Evolutionary conservation across 37 sponge, comb jelly and placozoan species (phyloP).

Genomic region (Hormiphora californensis): DNA sequence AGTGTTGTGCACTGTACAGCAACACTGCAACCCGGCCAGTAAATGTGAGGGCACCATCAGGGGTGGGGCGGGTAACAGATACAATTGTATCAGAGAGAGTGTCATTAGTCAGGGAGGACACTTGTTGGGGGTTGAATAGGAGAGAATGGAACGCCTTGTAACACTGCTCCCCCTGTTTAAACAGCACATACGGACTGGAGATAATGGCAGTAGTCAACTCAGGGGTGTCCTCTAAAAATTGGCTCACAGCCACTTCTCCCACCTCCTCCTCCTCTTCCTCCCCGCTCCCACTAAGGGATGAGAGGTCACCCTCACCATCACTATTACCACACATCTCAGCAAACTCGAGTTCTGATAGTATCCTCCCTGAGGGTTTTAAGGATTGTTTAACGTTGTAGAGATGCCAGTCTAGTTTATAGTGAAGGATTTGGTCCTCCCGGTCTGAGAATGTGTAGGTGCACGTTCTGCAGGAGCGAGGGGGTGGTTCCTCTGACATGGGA

Average conservation of each 20-base stretch:
- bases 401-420: conserved; percentile 91
- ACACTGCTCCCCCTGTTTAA: neutral
- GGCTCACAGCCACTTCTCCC: neutral
- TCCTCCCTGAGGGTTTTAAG: conserved; percentile 4
- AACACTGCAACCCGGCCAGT: neutral
- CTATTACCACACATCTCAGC: conserved; percentile 69
- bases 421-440: conserved; percentile 71
- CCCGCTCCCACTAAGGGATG: neutral
- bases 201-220: neutral
- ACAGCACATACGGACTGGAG: neutral
- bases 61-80: neutral
- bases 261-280: neutral
- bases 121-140: neutral
- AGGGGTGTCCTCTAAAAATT: neutral
- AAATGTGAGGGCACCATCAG: neutral
- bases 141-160: neutral
- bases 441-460: conserved; percentile 50
- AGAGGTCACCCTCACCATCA: conserved; percentile 17
- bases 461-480: neutral
- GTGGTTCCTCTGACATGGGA: no score
- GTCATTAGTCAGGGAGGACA: neutral
- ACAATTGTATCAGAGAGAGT: neutral
- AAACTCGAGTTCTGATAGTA: conserved; percentile 69
- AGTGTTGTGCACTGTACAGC: conserved; percentile 62
- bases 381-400: conserved; percentile 75